phyloP scores from a whole-genome alignment of 2,797 vertebrate genomes.

The Brachymystax lenok region DNA sequence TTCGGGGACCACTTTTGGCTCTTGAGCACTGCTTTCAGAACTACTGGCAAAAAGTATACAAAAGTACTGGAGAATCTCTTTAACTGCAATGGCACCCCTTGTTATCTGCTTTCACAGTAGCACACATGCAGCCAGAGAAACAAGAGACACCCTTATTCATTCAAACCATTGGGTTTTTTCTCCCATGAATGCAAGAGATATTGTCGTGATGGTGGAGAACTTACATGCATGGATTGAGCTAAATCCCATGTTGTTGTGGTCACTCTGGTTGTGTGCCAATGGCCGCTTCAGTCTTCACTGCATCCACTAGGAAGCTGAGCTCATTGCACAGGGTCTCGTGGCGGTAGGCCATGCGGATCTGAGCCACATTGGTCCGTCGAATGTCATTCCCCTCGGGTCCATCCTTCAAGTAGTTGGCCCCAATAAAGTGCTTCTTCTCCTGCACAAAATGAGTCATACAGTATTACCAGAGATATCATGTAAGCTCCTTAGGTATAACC shows the following conservation, averaged over 20 bases:
- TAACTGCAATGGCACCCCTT: background rate
- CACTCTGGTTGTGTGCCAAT: conserved; percentile 59
- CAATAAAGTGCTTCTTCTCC: conserved; percentile 93
- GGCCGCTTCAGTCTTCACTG: conserved; percentile 80
- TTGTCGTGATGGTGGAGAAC: conserved; percentile 8
- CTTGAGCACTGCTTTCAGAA: no score
- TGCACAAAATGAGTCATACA: conserved; percentile 47
- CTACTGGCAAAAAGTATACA: no score
- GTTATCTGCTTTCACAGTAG: background rate
- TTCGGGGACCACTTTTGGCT: no score
- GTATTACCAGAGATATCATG: background rate
- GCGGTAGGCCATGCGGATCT: conserved; percentile 96
- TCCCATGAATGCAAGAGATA: conserved; percentile 22
- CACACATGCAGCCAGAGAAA: background rate
- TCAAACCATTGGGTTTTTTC: background rate
- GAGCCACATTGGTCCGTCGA: conserved; percentile 92
- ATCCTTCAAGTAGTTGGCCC: conserved; percentile 86
- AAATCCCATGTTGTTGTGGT: background rate
- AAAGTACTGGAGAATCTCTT: background rate
- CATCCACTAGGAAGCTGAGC: conserved; percentile 92
- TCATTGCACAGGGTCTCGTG: conserved; percentile 94
- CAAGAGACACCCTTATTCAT: background rate
- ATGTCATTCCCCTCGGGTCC: conserved; percentile 96
- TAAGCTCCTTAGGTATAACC: background rate
- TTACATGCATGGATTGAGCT: conserved; percentile 33